phyloP scores from a whole-genome alignment of 2,797 vertebrate genomes.

The Pteronotus mesoamericanus region DNA sequence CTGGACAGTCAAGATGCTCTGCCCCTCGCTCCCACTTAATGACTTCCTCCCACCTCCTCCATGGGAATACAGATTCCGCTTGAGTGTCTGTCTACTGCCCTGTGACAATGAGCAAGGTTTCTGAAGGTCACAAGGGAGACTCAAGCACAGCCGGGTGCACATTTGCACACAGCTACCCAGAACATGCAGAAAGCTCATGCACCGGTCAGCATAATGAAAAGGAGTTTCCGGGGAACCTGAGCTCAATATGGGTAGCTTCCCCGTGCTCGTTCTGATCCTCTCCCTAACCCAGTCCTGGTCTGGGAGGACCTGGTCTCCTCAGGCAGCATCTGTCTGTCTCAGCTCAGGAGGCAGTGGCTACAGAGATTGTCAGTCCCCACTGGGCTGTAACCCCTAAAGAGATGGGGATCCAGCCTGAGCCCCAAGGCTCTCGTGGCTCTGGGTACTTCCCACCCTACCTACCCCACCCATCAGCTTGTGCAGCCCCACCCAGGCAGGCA shows the following conservation, averaged over 20 bases:
- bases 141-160: background rate
- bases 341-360: background rate
- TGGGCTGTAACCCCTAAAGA: background rate
- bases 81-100: background rate
- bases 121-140: background rate
- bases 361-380: background rate
- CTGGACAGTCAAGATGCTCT: background rate
- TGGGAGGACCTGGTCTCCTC: background rate
- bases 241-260: rapidly evolving
- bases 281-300: background rate
- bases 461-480: background rate
- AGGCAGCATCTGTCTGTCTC: background rate
- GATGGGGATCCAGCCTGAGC: no score
- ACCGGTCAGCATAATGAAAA: background rate
- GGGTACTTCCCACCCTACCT: background rate
- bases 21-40: background rate
- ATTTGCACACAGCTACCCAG: background rate
- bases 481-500: background rate
- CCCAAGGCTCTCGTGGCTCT: background rate
- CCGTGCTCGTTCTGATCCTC: background rate
- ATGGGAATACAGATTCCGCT: background rate
- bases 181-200: background rate
- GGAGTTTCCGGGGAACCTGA: background rate
- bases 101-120: background rate
- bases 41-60: background rate